Percentiles rank a stretch among this genome's conserved stretches.
Evolutionary conservation across 2,113 vertebrate genomes (phyloP).

Genomic region (Emydocephalus ijimae): DNA sequence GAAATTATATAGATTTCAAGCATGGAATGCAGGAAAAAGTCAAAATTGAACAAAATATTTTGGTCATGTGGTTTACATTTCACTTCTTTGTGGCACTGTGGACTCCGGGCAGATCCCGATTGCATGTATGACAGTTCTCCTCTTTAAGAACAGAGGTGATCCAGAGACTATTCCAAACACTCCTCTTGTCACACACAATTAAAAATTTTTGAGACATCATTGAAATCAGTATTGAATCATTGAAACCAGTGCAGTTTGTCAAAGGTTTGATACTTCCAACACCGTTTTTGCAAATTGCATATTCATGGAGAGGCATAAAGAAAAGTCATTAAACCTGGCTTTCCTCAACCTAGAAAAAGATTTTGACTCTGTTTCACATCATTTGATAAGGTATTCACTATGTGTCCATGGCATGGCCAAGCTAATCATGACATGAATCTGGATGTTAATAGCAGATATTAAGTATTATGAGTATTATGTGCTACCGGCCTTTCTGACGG

Average conservation of each 20-base stretch:
- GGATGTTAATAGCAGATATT: background rate
- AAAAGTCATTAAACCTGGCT: background rate
- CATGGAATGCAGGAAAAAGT: background rate
- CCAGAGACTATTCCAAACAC: background rate
- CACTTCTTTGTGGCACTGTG: background rate
- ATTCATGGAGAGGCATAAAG: background rate
- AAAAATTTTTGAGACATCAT: background rate
- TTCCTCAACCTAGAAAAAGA: background rate
- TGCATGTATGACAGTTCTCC: background rate
- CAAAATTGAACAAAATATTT: background rate
- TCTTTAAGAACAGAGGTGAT: background rate
- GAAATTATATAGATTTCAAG: background rate
- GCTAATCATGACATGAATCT: background rate
- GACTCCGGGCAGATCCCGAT: background rate
- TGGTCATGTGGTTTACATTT: background rate
- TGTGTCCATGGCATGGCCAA: background rate
- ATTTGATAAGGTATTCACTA: background rate
- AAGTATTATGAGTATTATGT: too few species aligned
- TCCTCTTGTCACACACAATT: background rate
- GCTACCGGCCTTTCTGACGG: background rate
- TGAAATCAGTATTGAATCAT: background rate
- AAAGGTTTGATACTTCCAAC: background rate
- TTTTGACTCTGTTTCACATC: background rate
- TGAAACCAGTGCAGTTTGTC: background rate
- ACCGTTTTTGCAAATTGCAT: background rate